A percentile compares a stretch with the other conserved stretches of the same genome.
These are phyloP conservation scores for Pogonophryne albipinna DNA, from an alignment of 2,797 vertebrate genomes.

Conservation along the genomic window DNA sequence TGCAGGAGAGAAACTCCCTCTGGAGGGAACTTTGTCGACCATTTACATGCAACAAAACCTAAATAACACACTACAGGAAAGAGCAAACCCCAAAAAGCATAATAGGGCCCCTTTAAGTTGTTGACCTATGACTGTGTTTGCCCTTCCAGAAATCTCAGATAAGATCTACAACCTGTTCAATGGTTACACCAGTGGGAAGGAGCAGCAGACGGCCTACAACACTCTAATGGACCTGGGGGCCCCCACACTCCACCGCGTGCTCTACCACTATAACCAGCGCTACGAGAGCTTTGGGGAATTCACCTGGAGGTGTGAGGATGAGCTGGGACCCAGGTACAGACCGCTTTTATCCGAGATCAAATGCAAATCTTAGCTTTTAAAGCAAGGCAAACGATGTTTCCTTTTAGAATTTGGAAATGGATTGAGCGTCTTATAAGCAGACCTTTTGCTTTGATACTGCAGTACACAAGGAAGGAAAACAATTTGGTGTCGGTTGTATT, in stretches of 20 bases:
- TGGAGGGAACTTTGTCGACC: too few relatives aligned
- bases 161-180: conserved; percentile 99
- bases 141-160: conserved; percentile 92
- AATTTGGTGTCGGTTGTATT: conserved; percentile 1
- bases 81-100: too few relatives aligned
- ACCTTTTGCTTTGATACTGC: background rate
- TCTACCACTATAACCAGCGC: conserved; percentile 98
- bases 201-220: conserved; percentile 98
- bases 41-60: too few relatives aligned
- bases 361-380: background rate
- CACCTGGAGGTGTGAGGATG: conserved; percentile 98
- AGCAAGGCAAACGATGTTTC: background rate
- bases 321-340: conserved; percentile 94
- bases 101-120: too few relatives aligned
- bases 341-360: background rate
- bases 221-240: conserved; percentile 96
- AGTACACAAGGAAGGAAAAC: background rate
- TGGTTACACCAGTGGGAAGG: conserved; percentile 98
- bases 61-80: too few relatives aligned
- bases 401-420: background rate
- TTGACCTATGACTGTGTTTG: conserved; percentile 8
- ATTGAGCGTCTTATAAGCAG: background rate
- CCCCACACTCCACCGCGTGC: conserved; percentile 94
- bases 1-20: too few relatives aligned
- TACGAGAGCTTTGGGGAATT: conserved; percentile 99